Evolutionary conservation across 2,113 vertebrate genomes (phyloP), one percentile per base, ranked within the genome.

Genomic region (Marmota flaviventris): DNA sequence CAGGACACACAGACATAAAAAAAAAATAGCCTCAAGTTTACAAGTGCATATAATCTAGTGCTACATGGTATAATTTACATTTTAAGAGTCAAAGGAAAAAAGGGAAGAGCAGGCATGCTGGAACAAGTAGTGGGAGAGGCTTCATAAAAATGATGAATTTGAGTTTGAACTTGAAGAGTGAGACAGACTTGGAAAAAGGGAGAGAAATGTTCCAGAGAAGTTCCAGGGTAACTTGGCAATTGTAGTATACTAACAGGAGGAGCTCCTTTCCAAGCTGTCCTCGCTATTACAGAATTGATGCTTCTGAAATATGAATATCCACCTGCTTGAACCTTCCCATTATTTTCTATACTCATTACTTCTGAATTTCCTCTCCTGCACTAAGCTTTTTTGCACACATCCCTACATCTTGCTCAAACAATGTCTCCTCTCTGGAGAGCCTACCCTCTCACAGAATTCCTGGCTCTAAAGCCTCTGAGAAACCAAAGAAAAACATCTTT

Each of bases 1-100:
- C 2, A 89, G 51, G 12, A 87, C 4, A 70, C 29, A 82, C 37
- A 61, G 4, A 70, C 24, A 75, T 8, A 45, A 45, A 81, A 3
- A 81, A 2, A 61, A 90, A 91, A 93, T 3, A 85, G 29, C 10
- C 63, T 73, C 53, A 84, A 37, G 5, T n/a, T 83, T 48, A 37
- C 14, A 85, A n/a, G 77, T 73, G 95, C 14, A 81, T 90, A 72
- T 76, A 92, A 65, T 75, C 65, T 73, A 96, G 48, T 37, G 11
- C 24, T 70, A 81, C 25, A 37, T 61, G 25, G 24, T 72, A 61
- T 65, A 92, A 92, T 61, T 84, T 42, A 65, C 32, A 97, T 93
- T 51, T 78, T 73, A 85, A 89, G 5, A 89, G 22, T 58, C 6
- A 11, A 81, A 85, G 22, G 10, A 12, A 85, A 85, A 93, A 81